These are phyloP conservation scores for Philaethria dido DNA, from an alignment of 2,888 invertebrate genomes.

Conservation along the genomic window DNA sequence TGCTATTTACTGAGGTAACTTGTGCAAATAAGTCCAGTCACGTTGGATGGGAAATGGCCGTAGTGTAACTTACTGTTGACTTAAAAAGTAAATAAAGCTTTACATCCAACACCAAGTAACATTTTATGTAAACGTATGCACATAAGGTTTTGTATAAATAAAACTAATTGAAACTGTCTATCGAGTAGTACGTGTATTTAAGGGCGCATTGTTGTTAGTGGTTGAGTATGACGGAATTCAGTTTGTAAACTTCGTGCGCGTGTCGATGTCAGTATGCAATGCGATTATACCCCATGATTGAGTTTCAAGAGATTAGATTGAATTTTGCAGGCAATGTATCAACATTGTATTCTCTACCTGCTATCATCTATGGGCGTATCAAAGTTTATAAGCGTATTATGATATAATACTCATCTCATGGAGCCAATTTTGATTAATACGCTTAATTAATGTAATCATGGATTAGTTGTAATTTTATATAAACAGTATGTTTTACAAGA, in stretches of 20 bases:
- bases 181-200: neutral
- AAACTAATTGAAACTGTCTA: neutral
- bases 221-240: neutral
- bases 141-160: neutral
- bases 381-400: neutral
- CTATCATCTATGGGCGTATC: neutral
- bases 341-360: constrained; percentile 1
- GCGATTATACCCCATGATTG: neutral
- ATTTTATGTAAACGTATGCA: neutral
- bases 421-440: neutral
- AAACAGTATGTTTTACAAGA: neutral
- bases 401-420: neutral
- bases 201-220: neutral
- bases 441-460: neutral
- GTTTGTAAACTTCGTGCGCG: neutral
- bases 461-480: neutral
- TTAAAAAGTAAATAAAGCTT: neutral
- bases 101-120: neutral
- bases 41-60: neutral
- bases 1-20: neutral
- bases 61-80: neutral
- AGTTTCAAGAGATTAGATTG: constrained; percentile 4
- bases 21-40: neutral
- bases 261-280: constrained; percentile 4
- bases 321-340: constrained; percentile 1